Evolutionary conservation across 1,140 invertebrate genomes (phyloP), one percentile per base, ranked within the genome.

Genomic region (Zaprionus inermis): DNA sequence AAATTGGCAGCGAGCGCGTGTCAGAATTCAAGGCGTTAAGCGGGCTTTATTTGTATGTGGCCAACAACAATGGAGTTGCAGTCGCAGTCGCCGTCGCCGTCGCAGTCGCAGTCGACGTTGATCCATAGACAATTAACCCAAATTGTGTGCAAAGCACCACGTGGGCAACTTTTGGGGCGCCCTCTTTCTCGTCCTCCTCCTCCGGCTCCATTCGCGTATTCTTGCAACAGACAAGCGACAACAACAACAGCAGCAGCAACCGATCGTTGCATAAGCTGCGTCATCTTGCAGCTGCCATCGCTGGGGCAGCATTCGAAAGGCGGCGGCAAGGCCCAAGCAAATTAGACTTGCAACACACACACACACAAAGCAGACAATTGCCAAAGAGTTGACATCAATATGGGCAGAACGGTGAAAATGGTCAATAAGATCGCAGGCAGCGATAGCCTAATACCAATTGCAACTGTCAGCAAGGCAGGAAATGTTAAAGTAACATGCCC

Each of bases 91-190:
- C n/a, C 0, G 38, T 16, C 3, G 16, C 24, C 0, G 52, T 18
- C 1, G 54, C 24, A 38, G 51, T 52, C 60, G 57, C 32, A 54
- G 56, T 51, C 32, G 38, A 44, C n/a, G 38, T 66, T 81, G 77
- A 82, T 86, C 79, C 76, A 65, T 64, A 79, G 79, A 88, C 83
- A 88, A 88, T 89, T 88, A 89, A 88, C 80, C 80, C 84, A 88
- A 89, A 88, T 89, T 83, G 84, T 70, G 11, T 44, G 52, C 34
- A 58, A 51, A 65, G n/a, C 52, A 71, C 80, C 84, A 88, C 84
- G 83, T 89, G 83, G 83, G 80, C 80, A 75, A 77, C 69, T 36
- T 72, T 65, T 38, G 57, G 66, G 58, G 52, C 52, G 38, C 66
- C 38, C 38, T 16, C n/a, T 3, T 2, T 2, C n/a, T 10, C n/a